Percentiles rank a stretch among this genome's conserved stretches.
phyloP scores from a whole-genome alignment of 2,888 invertebrate genomes.

The Rosalia funebris region DNA sequence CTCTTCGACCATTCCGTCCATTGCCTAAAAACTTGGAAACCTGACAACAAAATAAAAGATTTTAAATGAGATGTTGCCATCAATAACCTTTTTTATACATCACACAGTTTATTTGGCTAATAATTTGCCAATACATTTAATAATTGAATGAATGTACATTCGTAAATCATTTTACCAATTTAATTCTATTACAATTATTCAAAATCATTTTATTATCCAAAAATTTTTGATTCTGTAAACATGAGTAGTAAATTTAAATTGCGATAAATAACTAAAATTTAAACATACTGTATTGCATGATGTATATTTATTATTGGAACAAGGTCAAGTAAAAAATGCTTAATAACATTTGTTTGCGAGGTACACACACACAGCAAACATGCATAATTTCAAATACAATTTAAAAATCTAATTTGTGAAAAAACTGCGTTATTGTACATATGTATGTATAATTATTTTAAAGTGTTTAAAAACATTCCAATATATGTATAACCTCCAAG shows the following conservation, averaged over 20 bases:
- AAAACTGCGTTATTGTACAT: not conserved
- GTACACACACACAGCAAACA: not conserved
- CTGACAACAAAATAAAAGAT: slow-evolving; percentile 46
- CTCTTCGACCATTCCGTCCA: slow-evolving; percentile 95
- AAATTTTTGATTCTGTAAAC: no score
- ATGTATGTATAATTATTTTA: not conserved
- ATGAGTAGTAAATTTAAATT: no score
- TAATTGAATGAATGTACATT: no score
- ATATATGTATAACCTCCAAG: not conserved
- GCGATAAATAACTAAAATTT: no score
- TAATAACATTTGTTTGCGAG: slow-evolving; percentile 7
- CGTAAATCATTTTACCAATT: no score
- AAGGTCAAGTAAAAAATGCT: slow-evolving; percentile 27
- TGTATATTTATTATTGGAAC: slow-evolving; percentile 20
- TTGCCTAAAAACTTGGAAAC: slow-evolving; percentile 67
- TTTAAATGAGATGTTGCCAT: not conserved
- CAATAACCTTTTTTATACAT: not conserved
- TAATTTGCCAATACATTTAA: no score
- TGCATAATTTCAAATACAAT: not conserved
- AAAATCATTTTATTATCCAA: no score
- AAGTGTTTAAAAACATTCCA: not conserved
- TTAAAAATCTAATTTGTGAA: not conserved
- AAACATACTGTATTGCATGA: not conserved
- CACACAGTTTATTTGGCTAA: not conserved
- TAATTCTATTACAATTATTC: no score